Base-by-base conservation (phyloP, 2,888 invertebrate genomes). In the Lysandra bellargus region DNA sequence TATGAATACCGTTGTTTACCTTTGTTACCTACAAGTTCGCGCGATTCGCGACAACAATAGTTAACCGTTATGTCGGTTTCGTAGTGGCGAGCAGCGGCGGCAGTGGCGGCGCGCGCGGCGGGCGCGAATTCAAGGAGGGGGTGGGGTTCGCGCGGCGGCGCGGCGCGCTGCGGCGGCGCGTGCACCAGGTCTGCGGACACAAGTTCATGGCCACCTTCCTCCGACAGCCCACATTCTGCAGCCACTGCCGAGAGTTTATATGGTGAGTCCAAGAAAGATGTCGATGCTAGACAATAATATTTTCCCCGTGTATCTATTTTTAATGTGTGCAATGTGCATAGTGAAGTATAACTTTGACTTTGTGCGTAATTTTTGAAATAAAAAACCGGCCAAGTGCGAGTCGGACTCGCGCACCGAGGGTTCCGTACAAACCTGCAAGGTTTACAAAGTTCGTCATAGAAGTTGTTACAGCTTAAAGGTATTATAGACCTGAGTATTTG, bases 161-260 rank as follows among this genome's bases (percentile, higher is more conserved):
- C 82, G 99, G 99, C 83, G 99, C 99, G 83, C 99, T 99, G 98
- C 97, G 99, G 81, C 96, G 99, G 82, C 97, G 99, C 86, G 99
- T 99, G 85, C 99, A 99, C 95, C 99, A 99, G 95, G 97, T 97
- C 87, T 99, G 98, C 94, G 99, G 99, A 77, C 99, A 99, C 96
- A 99, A 99, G 95, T 99, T 99, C 95, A 99, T 99, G 99, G 99
- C 99, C 84, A 99, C 99, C 83, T 99, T 99, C 95, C 96, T 99
- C 87, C 96, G 99, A 79, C 99, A 99, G 94, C 99, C 99, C 84
- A 99, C 99, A 85, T 99, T 99, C 95, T 99, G 99, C 96, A 99
- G 99, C 89, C 99, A 99, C 95, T 99, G 99, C 95, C 97, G 98
- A 85, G 99, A 99, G 95, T 99, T 99, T 94, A 99, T 99, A 91